Base-by-base conservation (phyloP, 2,113 vertebrate species). In the Pogonocichla stellata region DNA sequence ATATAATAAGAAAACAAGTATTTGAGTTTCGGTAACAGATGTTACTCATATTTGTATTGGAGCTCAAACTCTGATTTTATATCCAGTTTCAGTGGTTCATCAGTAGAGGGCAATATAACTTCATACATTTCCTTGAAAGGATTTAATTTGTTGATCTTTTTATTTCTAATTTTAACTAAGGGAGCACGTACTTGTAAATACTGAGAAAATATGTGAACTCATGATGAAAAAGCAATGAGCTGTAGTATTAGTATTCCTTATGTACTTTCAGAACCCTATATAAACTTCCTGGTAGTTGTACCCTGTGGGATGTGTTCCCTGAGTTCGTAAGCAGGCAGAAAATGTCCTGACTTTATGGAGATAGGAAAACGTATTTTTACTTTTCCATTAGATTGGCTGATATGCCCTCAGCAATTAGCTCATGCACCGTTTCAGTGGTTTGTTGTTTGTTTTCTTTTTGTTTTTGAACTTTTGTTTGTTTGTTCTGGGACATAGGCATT, bases 101-200 rank as follows among this genome's bases (percentile, higher is more conserved):
- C 98, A 98, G 96, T 73, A 98, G 97, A 98, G 97, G 97, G 97
- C 97, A 96, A 79, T 97, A 51, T 94, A 77, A 92, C 80, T 84
- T 95, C 65, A 88, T 87, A 45, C 6, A 71, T 93, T 93, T 96
- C 33, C 31, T 80, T 71, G 54, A 43, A 79, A 79, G 43, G 23
- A 62, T 81, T 89, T 96, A 92, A 84, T 92, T 94, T 92, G 70
- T 92, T 92, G 71, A 82, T 67, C 57, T 89, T 95, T 92, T 77
- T 51, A 77, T 77, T 90, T 89, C 70, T 71, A 26, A 66, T 89
- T 94, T 95, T 92, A 92, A 93, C 74, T 95, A 93, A 93, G 94
- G 66, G 64, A 73, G 60, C 64, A 78, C 69, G 89, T 57, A 71
- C 31, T 81, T 96, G 75, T 95, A 95, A 90, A 96, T 97, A 95